Base-by-base conservation (phyloP, 2,888 invertebrate genomes). In the Caenorhabditis afra region DNA sequence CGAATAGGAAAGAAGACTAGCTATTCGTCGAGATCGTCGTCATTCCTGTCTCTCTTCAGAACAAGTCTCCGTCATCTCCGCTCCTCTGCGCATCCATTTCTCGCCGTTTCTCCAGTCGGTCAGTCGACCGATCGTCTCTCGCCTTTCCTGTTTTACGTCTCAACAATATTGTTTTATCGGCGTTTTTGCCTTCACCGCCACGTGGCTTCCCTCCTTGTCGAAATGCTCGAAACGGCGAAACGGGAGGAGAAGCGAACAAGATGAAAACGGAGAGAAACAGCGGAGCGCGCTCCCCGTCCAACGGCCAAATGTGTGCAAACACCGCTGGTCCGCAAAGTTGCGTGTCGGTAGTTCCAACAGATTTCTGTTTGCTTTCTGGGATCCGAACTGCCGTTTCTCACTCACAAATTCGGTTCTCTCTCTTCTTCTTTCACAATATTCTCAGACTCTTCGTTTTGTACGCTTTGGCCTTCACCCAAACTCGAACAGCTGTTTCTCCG, bases 1-100 rank as follows among this genome's bases (percentile, higher is more conserved):
- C 62, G 70, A 71, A 71, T 29, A 29, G 29, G 7, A 29, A 29
- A 29, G 29, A 45, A 53, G 70, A 61, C 23, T 20, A 47, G 16
- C 62, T 55, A 71, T 61, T 71, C 62, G 70, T 49, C 70, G 55
- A 71, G 70, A 68, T 55, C 55, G 20, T 14, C 45, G n/a, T 41
- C 41, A 37, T 39, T 61, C 47, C 37, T 49, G 47, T 49, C 59
- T 59, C 59, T 59, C 47, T 50, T 61, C 49, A 16, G 20, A 49
- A 47, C 50, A 12, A 61, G 61, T 64, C 64, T 41, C 16, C n/a
- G 49, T 52, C 64, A 37, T 52, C 59, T 53, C 7, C 57, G 35
- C 37, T 10, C 45, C 3, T 49, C 47, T 71, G 41, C 53, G 45
- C 45, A 44, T 55, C 45, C n/a, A 14, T 47, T 37, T 29, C 47